phyloP scores from a whole-genome alignment of 2,113 vertebrate genomes.

The Scortum barcoo region DNA sequence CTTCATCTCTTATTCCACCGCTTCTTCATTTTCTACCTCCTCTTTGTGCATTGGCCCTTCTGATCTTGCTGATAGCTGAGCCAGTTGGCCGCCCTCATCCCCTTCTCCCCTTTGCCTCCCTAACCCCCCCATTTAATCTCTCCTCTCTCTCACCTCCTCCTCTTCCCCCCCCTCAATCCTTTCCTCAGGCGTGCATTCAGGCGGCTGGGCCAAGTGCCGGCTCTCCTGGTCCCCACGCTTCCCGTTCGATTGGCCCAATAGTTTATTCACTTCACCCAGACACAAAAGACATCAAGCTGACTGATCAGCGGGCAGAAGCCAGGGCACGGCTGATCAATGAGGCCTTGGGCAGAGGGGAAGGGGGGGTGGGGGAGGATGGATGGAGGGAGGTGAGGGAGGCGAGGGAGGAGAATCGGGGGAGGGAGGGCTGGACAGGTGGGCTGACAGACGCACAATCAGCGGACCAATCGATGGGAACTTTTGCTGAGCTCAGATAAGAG shows the following conservation, averaged over 20 bases:
- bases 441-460: conserved; percentile 79
- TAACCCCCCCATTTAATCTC: conserved; percentile 2
- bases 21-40: conserved; percentile 43
- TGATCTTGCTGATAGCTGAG: conserved; percentile 41
- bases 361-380: conserved; percentile 50
- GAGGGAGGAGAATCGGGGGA: conserved; percentile 15
- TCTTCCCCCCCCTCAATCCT: conserved; percentile 12
- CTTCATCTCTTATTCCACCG: conserved; percentile 16
- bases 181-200: conserved; percentile 24
- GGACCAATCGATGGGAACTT: conserved; percentile 71
- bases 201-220: conserved; percentile 21
- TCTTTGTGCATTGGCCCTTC: conserved; percentile 12
- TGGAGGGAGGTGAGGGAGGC: conserved; percentile 9
- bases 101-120: background rate
- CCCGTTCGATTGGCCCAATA: conserved; percentile 69
- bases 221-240: conserved; percentile 49
- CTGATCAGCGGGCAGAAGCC: conserved; percentile 72
- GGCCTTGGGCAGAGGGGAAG: conserved; percentile 58
- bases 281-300: conserved; percentile 75
- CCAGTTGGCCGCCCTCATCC: background rate
- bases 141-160: conserved; percentile 6
- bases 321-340: conserved; percentile 73
- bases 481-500: conserved; percentile 81
- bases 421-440: conserved; percentile 51
- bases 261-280: conserved; percentile 79